Base-by-base conservation (phyloP, 1,140 invertebrate species). In the Akabosia matsudoensis region DNA sequence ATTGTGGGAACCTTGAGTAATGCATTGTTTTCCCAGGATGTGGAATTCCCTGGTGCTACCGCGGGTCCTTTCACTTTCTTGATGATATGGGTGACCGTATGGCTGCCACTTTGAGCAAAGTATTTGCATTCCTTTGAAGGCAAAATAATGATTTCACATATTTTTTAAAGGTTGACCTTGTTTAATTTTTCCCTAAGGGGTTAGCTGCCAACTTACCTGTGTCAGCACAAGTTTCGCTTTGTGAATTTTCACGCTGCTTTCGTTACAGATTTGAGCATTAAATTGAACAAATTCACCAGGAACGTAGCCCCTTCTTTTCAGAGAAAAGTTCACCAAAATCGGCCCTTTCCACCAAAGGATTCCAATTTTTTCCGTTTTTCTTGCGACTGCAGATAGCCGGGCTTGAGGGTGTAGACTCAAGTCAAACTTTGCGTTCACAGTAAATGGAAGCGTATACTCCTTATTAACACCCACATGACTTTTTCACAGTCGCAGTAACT, bases 401-500 rank as follows among this genome's bases (percentile, higher is more conserved):
- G 87, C 85, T 76, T 87, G 86, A 2, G 88, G 85, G 85, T 91
- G 90, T 76, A 89, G 85, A 86, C 95, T 95, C 73, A 96, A 88
- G 86, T 96, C 93, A 77, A 93, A 87, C 18, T 92, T 90, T 79
- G 91, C 90, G 24, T 94, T 89, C n/a, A 96, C 91, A n/a, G 92
- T 94, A 82, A 96, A 94, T 1, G 91, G 90, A 85, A 89, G 90
- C 86, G 94, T 94, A 70, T 89, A 90, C 81, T 93, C 92, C 82
- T 94, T 90, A 85, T 95, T 93, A 83, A 94, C 93, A 75, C 92
- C 92, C 93, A n/a, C 93, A 95, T 61, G 93, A 92, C 33, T 93
- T 88, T 85, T 95, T 93, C 64, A 95, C 83, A 7, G 90, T 92
- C 1, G 92, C 92, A 85, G 93, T 94, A 1, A 93, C 86, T 1